phyloP scores from a whole-genome alignment of 2,113 vertebrate genomes.

The Hiodon tergisus region DNA sequence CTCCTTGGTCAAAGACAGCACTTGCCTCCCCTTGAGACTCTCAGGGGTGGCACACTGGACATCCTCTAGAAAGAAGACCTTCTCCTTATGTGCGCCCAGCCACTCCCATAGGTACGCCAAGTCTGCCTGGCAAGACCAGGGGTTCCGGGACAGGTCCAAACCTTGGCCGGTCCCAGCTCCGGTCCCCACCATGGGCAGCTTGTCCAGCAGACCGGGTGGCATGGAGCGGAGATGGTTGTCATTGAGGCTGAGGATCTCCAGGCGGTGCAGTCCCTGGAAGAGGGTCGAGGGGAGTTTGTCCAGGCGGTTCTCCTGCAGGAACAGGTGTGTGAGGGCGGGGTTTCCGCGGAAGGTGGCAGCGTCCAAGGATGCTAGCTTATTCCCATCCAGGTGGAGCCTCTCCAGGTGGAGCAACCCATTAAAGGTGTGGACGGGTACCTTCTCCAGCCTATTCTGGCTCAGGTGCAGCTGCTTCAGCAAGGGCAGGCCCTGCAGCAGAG shows the following conservation, averaged over 20 bases:
- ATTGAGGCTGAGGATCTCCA: constrained; percentile 62
- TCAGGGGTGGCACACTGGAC: constrained; percentile 52
- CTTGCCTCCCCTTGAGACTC: constrained; percentile 25
- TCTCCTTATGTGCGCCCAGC: constrained; percentile 45
- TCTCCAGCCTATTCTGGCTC: constrained; percentile 61
- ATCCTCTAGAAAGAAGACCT: constrained; percentile 22
- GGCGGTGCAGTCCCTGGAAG: constrained; percentile 51
- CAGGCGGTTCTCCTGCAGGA: constrained; percentile 65
- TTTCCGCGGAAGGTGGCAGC: constrained; percentile 36
- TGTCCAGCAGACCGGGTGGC: constrained; percentile 47
- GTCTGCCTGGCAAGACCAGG: constrained; percentile 66
- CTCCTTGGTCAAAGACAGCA: constrained; percentile 37
- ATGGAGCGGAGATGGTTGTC: constrained; percentile 60
- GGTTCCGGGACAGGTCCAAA: constrained; percentile 68
- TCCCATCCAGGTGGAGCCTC: constrained; percentile 63
- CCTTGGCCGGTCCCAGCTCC: constrained; percentile 37
- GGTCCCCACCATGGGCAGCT: constrained; percentile 40
- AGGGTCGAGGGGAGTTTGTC: constrained; percentile 36
- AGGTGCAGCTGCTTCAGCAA: constrained; percentile 65
- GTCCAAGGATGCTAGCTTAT: constrained; percentile 52
- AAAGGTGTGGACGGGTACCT: constrained; percentile 43
- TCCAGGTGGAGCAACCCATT: constrained; percentile 48
- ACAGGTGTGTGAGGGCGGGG: constrained; percentile 57
- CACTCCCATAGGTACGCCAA: constrained; percentile 54
- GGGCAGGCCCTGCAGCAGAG: constrained; percentile 48